Conservation (phyloP, 2,797 vertebrate genomes). For the Gymnothorax javanicus region DNA sequence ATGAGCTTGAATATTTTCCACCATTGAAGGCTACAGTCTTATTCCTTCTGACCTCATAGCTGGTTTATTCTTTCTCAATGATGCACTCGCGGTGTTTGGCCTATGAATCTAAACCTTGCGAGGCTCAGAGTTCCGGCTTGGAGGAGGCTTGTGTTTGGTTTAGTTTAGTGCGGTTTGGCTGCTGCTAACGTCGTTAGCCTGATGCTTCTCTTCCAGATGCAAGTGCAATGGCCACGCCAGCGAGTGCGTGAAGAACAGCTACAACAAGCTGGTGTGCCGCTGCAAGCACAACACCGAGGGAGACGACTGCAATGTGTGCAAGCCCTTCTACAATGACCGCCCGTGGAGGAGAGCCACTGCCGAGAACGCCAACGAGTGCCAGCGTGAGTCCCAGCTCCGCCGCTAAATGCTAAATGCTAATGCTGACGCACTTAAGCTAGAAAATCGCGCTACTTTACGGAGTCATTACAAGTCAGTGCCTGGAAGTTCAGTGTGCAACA, state of each 20-base stretch:
- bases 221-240: constrained; percentile 96
- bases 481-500: too few species aligned
- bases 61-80: not conserved
- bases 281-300: constrained; percentile 95
- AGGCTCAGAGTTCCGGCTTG: not conserved
- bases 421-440: not conserved
- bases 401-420: not conserved
- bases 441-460: too few species aligned
- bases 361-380: constrained; percentile 86
- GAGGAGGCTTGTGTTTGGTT: not conserved
- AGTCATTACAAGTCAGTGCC: too few species aligned
- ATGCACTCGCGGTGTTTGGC: not conserved
- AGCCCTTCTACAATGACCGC: constrained; percentile 91
- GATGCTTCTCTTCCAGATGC: constrained; percentile 72
- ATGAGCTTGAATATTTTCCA: not conserved
- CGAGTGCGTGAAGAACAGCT: constrained; percentile 78
- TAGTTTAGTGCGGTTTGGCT: not conserved
- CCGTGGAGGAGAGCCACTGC: constrained; percentile 90
- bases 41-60: not conserved
- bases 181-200: not conserved
- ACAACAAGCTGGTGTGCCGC: constrained; percentile 79
- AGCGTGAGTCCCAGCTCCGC: constrained; percentile 73
- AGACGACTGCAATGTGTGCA: constrained; percentile 84
- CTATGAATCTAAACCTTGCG: not conserved
- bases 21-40: too few species aligned